Percentiles rank a stretch among this genome's conserved stretches.
Conservation (phyloP, 2,113 vertebrate species). For the Mesitornis unicolor region DNA sequence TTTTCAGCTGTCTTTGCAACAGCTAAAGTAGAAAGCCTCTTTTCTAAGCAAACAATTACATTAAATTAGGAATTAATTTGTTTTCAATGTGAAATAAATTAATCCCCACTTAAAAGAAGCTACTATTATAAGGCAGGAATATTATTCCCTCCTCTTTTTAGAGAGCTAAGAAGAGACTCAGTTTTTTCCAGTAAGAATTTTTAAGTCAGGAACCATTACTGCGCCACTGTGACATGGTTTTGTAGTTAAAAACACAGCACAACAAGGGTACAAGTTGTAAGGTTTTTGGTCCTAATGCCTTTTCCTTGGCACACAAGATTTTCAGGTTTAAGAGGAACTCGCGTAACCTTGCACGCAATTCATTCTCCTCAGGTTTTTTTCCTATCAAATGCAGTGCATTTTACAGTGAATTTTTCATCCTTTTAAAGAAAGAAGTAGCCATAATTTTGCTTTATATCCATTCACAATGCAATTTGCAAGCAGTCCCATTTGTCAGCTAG, state of each 20-base stretch:
- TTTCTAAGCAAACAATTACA: background rate
- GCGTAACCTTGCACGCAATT: background rate
- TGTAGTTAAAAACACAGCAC: background rate
- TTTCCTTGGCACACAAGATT: background rate
- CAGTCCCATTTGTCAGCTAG: background rate
- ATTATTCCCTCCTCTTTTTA: background rate
- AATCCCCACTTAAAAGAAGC: background rate
- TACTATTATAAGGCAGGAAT: background rate
- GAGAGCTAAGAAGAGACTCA: background rate
- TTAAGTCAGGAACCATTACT: background rate
- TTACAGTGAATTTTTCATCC: background rate
- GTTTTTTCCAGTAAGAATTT: background rate
- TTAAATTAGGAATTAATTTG: background rate
- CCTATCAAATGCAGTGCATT: background rate
- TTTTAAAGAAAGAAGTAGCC: background rate
- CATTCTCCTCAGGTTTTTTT: background rate
- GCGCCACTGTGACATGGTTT: background rate
- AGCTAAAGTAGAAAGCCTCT: background rate
- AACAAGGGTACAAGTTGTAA: background rate
- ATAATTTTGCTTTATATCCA: background rate
- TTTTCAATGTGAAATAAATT: background rate
- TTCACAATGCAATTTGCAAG: background rate
- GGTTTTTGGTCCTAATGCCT: background rate
- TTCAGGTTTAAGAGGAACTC: background rate
- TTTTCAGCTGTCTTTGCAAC: background rate